Base-by-base conservation (phyloP, 2,888 invertebrate species). In the Xestobium rufovillosum region DNA sequence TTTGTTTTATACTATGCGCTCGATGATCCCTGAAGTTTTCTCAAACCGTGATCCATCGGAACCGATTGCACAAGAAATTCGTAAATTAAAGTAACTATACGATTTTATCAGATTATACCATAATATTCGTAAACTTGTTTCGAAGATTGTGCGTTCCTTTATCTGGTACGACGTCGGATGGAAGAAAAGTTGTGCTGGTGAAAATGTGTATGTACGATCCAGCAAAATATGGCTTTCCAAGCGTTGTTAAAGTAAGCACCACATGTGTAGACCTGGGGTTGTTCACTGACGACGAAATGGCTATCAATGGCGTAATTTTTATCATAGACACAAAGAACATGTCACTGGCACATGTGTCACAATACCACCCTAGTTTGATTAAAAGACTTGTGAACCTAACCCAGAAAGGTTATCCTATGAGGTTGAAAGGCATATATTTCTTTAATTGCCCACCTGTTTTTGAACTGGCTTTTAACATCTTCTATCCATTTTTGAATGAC, bases 351-450 rank as follows among this genome's bases (percentile, higher is more conserved):
- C 72, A 77, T 44, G 57, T 75, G 11, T 66, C 70, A 29, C 54
- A 41, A 2, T 14, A 42, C 26, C 74, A 75, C 0, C 76, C 77
- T 1, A 58, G 70, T 0, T 47, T 76, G 12, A 70, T 75, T 8
- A 78, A 75, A 51, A 79, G 78, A 51, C 63, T 40, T 9, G 44
- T 52, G 38, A 47, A 45, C 29, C 35, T 46, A 35, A 68, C 69
- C 14, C 73, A 80, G 59, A 75, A 77, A 39, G 76, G 71, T 0
- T 59, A 76, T 38, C 80, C 82, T 0, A 55, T 76, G 10, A 66
- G 79, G 13, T 66, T 75, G 1, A 74, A 73, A 47, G 72, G 70
- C 4, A 61, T 69, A 31, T 74, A 80, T 48, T 73, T 76, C 33
- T 27, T 78, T 25, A 77, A 80, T 54, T 69, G 71, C 0, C 73